Percentiles rank a stretch among this genome's conserved stretches.
Evolutionary conservation across 2,888 invertebrate genomes (phyloP).

Genomic region (Blera fallax): DNA sequence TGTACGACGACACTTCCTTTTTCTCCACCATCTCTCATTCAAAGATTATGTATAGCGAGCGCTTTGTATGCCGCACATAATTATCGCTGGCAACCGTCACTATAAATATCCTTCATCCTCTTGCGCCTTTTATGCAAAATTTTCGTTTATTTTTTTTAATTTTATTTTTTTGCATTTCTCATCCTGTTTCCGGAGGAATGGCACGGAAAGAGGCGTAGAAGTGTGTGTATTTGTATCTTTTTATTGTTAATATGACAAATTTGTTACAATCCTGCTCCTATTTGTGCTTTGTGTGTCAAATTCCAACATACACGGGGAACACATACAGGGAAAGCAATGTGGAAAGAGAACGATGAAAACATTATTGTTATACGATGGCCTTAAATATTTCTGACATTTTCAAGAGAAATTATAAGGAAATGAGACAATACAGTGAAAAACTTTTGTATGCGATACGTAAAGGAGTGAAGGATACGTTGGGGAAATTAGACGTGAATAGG

Average conservation of each 20-base stretch:
- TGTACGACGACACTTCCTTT: background rate
- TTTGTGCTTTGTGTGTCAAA: background rate
- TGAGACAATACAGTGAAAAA: background rate
- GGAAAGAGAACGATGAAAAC: background rate
- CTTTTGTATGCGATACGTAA: background rate
- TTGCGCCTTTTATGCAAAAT: background rate
- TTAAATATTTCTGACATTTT: background rate
- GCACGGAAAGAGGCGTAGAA: background rate
- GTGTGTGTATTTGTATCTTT: background rate
- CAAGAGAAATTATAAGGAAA: background rate
- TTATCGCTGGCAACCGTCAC: conserved; percentile 21
- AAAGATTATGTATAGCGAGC: background rate
- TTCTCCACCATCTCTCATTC: background rate
- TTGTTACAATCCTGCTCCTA: conserved; percentile 25
- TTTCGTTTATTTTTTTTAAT: background rate
- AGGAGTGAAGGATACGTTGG: background rate
- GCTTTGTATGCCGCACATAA: conserved; percentile 17
- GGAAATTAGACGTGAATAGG: conserved; percentile 9
- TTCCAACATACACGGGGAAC: background rate
- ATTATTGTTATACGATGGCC: background rate
- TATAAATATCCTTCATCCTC: conserved; percentile 5
- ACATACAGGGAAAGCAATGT: background rate
- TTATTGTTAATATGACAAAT: conserved; percentile 36
- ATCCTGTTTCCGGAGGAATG: conserved; percentile 16
- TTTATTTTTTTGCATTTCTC: background rate